Evolutionary conservation across 1,140 invertebrate species (phyloP).

Genomic region (Frieseomelitta varia): DNA sequence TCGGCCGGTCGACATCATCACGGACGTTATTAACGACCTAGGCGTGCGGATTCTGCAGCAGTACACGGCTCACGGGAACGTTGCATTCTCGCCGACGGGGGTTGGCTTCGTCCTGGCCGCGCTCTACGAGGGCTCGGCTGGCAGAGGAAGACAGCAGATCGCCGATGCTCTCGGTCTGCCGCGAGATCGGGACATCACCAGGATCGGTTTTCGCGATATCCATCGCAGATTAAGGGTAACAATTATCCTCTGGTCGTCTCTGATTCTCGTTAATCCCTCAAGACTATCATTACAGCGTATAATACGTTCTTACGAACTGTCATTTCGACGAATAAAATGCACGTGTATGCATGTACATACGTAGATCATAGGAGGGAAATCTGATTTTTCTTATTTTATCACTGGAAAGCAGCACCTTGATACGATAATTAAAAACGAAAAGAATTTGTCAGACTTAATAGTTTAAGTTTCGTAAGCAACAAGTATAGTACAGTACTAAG

Average conservation of each 20-base stretch:
- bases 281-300: too few species aligned
- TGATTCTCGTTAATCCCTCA: not conserved
- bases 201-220: slow-evolving; percentile 90
- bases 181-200: slow-evolving; percentile 86
- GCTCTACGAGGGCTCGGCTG: slow-evolving; percentile 88
- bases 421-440: too few species aligned
- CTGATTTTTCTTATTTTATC: too few species aligned
- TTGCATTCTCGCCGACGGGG: slow-evolving; percentile 92
- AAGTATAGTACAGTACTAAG: too few species aligned
- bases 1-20: slow-evolving; percentile 87
- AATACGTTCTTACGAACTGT: too few species aligned
- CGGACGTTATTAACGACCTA: slow-evolving; percentile 89
- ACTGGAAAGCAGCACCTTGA: too few species aligned
- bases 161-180: slow-evolving; percentile 86
- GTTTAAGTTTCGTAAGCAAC: too few species aligned
- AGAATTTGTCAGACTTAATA: too few species aligned
- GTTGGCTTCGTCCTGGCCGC: slow-evolving; percentile 89
- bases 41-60: slow-evolving; percentile 86
- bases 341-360: too few species aligned
- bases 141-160: slow-evolving; percentile 87
- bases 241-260: not conserved
- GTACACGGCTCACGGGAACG: slow-evolving; percentile 87
- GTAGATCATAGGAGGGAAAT: too few species aligned
- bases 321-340: too few species aligned
- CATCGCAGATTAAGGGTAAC: slow-evolving; percentile 88